A percentile compares a stretch with the other conserved stretches of the same genome.
Conservation (phyloP, 2,797 vertebrate species). For the Alcedo quadribrachys region DNA sequence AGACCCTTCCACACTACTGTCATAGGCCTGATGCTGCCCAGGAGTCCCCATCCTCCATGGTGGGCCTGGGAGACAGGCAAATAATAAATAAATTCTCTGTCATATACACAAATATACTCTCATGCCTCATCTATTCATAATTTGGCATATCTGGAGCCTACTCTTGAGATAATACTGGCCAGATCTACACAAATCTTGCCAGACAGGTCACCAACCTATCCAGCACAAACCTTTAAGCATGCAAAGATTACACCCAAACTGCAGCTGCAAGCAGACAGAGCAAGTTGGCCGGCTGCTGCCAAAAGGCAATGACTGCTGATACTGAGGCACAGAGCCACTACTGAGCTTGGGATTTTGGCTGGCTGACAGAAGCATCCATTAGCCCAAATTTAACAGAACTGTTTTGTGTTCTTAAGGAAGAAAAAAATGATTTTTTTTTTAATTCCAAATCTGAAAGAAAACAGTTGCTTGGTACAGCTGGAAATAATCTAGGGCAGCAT, state of each 20-base stretch:
- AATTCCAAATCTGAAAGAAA: neutral
- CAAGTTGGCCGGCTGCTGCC: neutral
- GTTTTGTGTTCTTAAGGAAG: neutral
- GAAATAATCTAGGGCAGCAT: conserved; percentile 15
- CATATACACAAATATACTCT: accelerated
- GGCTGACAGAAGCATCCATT: neutral
- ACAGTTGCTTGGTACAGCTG: neutral
- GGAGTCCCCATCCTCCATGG: accelerated
- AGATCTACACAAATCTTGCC: neutral
- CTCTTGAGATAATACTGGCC: neutral
- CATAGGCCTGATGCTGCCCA: neutral
- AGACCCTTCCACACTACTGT: accelerated
- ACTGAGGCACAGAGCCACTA: neutral
- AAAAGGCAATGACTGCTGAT: neutral
- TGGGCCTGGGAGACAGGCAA: neutral
- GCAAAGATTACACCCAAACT: neutral
- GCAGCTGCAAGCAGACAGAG: neutral
- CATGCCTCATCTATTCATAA: neutral
- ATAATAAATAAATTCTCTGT: too few relatives aligned
- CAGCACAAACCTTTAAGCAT: neutral
- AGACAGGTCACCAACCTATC: neutral
- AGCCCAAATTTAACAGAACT: neutral
- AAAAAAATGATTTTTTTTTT: accelerated
- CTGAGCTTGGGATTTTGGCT: neutral
- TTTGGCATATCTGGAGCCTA: neutral